Base-by-base conservation (phyloP, 30 jellyfish, hydroid and myxozoan genomes). In the Sanderia malayensis region DNA sequence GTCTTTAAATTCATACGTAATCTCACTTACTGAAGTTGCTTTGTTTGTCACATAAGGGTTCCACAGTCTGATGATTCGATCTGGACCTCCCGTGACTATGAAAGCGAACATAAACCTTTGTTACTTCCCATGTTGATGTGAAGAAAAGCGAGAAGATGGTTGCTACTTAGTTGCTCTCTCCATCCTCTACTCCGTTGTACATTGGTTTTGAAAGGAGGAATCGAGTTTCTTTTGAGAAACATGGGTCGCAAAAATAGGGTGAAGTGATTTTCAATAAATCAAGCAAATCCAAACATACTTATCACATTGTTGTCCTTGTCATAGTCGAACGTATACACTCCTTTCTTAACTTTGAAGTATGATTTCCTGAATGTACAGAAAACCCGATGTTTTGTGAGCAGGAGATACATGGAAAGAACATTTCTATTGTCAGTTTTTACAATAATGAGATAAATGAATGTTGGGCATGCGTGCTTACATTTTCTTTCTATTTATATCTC, bases 31-130 rank as follows among this genome's bases (percentile, higher is more conserved):
- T 33, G 96, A 72, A 1, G 95, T 82, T 31, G 97, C 94, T 58
- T 83, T 90, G 75, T 37, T 90, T 3, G 94, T 77, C 28, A 90
- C 97, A 55, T 90, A 90, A 41, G 96, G 97, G 63, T 82, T 90
- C 97, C 97, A 90, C 11, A 90, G 82, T 6, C 97, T 89, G 33
- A 90, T 72, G 46, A 46, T 67, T 2, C 97, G 73, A 37, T 90
- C 97, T 23, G 90, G 81, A 4, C 97, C 97, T 24, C 97, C 97
- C 41, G 97, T 82, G n/a, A 90, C 97, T 82, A 22, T 30, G 61
- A 61, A 49, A 49, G 27, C 52, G 8, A 61, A 61, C 20, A 24
- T n/a, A n/a, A n/a, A n/a, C n/a, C n/a, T n/a, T n/a, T n/a, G n/a
- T n/a, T n/a, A n/a, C n/a, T n/a, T n/a, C n/a, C n/a, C n/a, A n/a